These are phyloP conservation scores for Euura saliciscinereae DNA, from an alignment of 1,140 invertebrate species.

Conservation along the genomic window DNA sequence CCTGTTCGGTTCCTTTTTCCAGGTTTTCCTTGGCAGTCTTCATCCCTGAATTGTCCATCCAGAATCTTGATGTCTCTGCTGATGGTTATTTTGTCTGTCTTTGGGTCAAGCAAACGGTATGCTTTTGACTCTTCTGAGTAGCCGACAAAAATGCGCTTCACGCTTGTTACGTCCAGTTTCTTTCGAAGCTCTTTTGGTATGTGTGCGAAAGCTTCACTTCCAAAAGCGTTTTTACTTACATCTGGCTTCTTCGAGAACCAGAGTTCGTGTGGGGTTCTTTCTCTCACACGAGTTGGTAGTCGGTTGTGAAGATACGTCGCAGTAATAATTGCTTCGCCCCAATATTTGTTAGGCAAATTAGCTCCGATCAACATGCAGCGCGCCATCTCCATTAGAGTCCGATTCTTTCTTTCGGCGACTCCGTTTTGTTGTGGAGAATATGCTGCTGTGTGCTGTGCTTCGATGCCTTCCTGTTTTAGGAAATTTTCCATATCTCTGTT, in stretches of 20 bases:
- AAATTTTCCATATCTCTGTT: constrained; percentile 15
- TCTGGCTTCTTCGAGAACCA: constrained; percentile 18
- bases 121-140: constrained; percentile 23
- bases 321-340: constrained; percentile 50
- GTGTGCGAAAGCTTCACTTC: constrained; percentile 14
- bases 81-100: constrained; percentile 34
- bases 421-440: constrained; percentile 13
- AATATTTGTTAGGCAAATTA: constrained; percentile 37
- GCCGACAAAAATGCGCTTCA: constrained; percentile 24
- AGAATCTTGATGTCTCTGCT: constrained; percentile 40
- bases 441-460: constrained; percentile 15
- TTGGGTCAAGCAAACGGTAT: constrained; percentile 30
- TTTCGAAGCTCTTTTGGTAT: constrained; percentile 32
- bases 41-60: constrained; percentile 15
- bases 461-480: constrained; percentile 20
- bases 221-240: constrained; percentile 19
- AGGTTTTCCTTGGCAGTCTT: too few relatives aligned
- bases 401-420: constrained; percentile 14
- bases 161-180: constrained; percentile 28
- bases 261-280: constrained; percentile 28
- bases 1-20: too few relatives aligned
- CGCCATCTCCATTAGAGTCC: constrained; percentile 39
- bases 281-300: not conserved
- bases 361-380: constrained; percentile 38
- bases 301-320: constrained; percentile 46